Percentiles rank a stretch among this genome's conserved stretches.
phyloP scores from a whole-genome alignment of 2,113 vertebrate genomes.

The Rhinolophus sinicus region DNA sequence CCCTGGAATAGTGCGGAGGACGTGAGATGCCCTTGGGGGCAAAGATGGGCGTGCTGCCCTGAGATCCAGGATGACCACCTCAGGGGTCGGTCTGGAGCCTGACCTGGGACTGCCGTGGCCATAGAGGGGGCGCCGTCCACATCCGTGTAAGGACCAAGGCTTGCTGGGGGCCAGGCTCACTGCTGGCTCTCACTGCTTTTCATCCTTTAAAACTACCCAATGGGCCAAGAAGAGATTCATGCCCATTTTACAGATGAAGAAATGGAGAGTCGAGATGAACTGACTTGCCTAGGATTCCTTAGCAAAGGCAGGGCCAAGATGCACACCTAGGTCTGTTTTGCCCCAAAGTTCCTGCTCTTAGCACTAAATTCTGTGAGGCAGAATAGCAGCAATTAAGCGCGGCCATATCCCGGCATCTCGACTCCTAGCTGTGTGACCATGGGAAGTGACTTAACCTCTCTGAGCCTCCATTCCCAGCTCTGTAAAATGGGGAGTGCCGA shows the following conservation, averaged over 20 bases:
- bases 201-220: not conserved
- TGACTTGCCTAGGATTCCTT: not conserved
- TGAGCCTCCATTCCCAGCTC: not conserved
- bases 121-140: too few species aligned
- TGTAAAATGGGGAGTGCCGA: not conserved
- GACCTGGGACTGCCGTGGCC: accelerated
- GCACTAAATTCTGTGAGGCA: not conserved
- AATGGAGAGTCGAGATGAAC: accelerated
- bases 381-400: not conserved
- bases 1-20: not conserved
- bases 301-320: not conserved
- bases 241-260: not conserved
- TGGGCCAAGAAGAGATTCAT: not conserved
- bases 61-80: not conserved
- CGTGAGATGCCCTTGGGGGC: accelerated
- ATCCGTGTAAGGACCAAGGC: not conserved
- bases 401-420: accelerated
- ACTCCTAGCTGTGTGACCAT: not conserved
- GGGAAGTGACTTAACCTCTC: not conserved
- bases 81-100: not conserved
- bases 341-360: not conserved
- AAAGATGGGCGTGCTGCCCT: not conserved
- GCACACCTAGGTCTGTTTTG: not conserved
- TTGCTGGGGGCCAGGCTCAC: not conserved
- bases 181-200: not conserved